A percentile compares a stretch with the other conserved stretches of the same genome.
Evolutionary conservation across 2,113 vertebrate genomes (phyloP).

Genomic region (Reinhardtius hippoglossoides): DNA sequence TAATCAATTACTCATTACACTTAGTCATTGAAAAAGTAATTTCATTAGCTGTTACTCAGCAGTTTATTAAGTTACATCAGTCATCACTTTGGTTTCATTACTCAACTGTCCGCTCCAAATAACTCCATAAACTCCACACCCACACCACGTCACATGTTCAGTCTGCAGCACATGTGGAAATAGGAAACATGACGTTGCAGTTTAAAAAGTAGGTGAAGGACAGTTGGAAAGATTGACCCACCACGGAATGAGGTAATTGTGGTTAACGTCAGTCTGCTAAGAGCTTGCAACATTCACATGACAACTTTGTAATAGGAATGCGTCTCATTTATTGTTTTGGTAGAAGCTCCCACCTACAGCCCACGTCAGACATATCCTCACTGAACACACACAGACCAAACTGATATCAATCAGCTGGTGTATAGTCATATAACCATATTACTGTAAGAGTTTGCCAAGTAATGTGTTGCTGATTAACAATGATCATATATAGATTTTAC

Average conservation of each 20-base stretch:
- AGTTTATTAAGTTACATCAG: not conserved
- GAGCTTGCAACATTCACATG: not conserved
- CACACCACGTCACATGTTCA: not conserved
- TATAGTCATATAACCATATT: too few relatives aligned
- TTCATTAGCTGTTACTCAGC: not conserved
- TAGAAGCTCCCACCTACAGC: not conserved
- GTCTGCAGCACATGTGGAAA: too few relatives aligned
- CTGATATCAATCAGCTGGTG: not conserved
- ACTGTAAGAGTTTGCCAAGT: not conserved
- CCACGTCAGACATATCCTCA: not conserved
- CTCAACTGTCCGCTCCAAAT: not conserved
- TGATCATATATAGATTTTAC: not conserved
- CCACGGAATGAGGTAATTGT: not conserved
- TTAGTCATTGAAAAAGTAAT: not conserved
- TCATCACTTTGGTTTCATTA: not conserved
- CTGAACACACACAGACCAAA: not conserved
- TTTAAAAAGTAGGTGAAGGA: not conserved
- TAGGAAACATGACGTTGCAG: not conserved
- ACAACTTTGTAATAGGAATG: not conserved
- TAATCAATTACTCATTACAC: not conserved
- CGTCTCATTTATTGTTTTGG: not conserved
- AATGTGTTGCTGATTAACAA: not conserved
- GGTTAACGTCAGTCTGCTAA: not conserved
- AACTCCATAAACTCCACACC: not conserved
- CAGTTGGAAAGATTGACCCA: too few relatives aligned